Evolutionary conservation across 1,140 invertebrate genomes (phyloP).

Genomic region (Drosophila melanogaster): Release_6_plus_ISO1_MT NT_033779.5:7711001-7711500

Average conservation of each 20-base stretch:
- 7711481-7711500: constrained; percentile 95
- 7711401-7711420: constrained; percentile 70
- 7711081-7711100: constrained; percentile 74
- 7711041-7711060: not conserved
- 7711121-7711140: constrained; percentile 90
- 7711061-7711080: constrained; percentile 36
- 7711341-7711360: constrained; percentile 48
- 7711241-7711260: not conserved
- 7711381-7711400: constrained; percentile 45
- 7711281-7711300: not conserved
- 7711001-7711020: not conserved
- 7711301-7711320: constrained; percentile 28
- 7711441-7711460: constrained; percentile 24
- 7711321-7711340: constrained; percentile 41
- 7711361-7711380: constrained; percentile 1
- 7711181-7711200: constrained; percentile 87
- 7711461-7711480: constrained; percentile 86
- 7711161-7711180: constrained; percentile 94
- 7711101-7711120: constrained; percentile 89
- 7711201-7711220: constrained; percentile 73
- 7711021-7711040: constrained; percentile 19
- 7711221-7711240: not conserved
- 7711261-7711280: not conserved
- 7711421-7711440: constrained; percentile 55
- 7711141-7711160: constrained; percentile 91